phyloP scores from a whole-genome alignment of 53 echinoderm and acorn worm species.

The Arbacia lixula region DNA sequence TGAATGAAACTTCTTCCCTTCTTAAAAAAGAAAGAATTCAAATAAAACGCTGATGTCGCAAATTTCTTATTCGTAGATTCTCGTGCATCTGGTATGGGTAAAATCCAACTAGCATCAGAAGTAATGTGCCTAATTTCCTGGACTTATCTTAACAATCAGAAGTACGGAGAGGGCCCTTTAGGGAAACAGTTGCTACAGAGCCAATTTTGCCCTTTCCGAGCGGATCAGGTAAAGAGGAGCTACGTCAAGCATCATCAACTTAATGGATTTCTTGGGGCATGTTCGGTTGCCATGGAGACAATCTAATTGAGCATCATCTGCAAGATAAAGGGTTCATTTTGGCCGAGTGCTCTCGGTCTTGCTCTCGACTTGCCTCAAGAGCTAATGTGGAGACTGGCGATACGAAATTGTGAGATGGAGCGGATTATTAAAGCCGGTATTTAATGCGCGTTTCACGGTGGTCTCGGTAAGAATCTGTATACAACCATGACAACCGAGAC shows the following conservation, averaged over 20 bases:
- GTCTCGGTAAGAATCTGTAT: no score
- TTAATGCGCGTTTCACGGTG: no score
- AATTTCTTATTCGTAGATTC: not conserved
- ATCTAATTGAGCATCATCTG: slow-evolving; percentile 46
- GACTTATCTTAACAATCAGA: not conserved
- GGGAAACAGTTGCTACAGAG: not conserved
- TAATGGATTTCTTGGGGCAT: slow-evolving; percentile 49
- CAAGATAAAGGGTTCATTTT: slow-evolving; percentile 47
- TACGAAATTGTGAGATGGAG: slow-evolving; percentile 30
- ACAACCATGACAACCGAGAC: no score
- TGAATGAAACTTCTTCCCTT: no score
- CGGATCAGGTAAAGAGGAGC: not conserved
- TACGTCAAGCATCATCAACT: slow-evolving; percentile 46
- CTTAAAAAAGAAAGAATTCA: not conserved
- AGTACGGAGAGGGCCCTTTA: not conserved
- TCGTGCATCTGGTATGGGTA: not conserved
- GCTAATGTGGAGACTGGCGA: slow-evolving; percentile 25
- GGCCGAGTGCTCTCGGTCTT: slow-evolving; percentile 9
- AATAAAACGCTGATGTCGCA: no score
- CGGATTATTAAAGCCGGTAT: slow-evolving; percentile 27
- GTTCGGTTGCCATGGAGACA: slow-evolving; percentile 15
- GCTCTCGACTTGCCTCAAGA: slow-evolving; percentile 22
- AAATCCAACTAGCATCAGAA: not conserved
- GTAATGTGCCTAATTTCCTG: not conserved
- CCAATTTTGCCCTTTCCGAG: slow-evolving; percentile 1